These are phyloP conservation scores for Drosophila antonietae DNA, from an alignment of 2,888 invertebrate species.

Conservation along the genomic window DNA sequence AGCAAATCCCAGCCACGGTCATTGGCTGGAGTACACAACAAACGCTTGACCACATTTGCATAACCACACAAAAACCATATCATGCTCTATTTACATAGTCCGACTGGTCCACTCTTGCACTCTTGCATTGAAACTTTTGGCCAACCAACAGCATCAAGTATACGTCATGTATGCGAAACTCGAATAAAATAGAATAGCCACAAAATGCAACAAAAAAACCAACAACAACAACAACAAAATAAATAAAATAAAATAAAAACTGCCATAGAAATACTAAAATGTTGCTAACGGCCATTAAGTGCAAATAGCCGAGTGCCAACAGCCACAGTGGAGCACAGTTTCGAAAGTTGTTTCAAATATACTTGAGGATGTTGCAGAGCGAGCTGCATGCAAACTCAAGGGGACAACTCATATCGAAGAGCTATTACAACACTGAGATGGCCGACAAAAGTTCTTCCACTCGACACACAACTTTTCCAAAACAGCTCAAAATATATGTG, in stretches of 20 bases:
- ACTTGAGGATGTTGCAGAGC: slow-evolving; percentile 29
- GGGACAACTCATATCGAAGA: slow-evolving; percentile 39
- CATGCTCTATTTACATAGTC: slow-evolving; percentile 57
- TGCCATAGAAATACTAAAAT: slow-evolving; percentile 40
- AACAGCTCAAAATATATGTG: slow-evolving; percentile 33
- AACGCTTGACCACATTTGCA: slow-evolving; percentile 41
- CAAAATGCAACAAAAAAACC: slow-evolving; percentile 18
- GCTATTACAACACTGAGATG: slow-evolving; percentile 50
- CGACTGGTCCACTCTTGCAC: slow-evolving; percentile 49
- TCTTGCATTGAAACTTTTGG: slow-evolving; percentile 48
- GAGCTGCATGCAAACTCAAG: slow-evolving; percentile 38
- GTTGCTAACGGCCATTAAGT: slow-evolving; percentile 62
- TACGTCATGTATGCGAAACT: slow-evolving; percentile 46
- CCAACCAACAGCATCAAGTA: slow-evolving; percentile 46
- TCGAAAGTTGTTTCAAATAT: slow-evolving; percentile 50
- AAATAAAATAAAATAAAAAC: slow-evolving; percentile 7
- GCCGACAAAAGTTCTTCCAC: slow-evolving; percentile 36
- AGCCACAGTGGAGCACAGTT: slow-evolving; percentile 31
- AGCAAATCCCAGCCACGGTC: slow-evolving; percentile 12
- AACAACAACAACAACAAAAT: not conserved
- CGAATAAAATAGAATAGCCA: slow-evolving; percentile 35
- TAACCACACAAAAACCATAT: slow-evolving; percentile 53
- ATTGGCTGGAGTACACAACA: slow-evolving; percentile 8
- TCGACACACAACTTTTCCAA: slow-evolving; percentile 38
- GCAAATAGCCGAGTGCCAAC: slow-evolving; percentile 38